phyloP scores from a whole-genome alignment of 2,797 vertebrate species.

The Phrynocephalus forsythii region DNA sequence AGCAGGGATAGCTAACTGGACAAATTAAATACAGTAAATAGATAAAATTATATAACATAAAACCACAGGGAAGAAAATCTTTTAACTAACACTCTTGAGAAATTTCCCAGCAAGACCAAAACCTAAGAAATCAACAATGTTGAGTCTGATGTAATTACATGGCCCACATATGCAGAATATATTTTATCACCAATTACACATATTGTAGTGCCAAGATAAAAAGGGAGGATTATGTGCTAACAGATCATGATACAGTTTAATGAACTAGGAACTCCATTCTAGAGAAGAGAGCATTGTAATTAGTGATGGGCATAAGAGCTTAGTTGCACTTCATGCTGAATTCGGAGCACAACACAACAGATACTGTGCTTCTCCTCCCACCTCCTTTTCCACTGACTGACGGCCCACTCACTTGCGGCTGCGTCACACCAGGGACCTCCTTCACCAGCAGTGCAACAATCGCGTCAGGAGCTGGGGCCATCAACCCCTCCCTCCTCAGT shows the following conservation, averaged over 20 bases:
- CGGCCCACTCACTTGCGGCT: no score
- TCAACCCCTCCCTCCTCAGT: no score
- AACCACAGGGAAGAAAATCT: neutral
- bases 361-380: no score
- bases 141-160: neutral
- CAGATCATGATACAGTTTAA: neutral
- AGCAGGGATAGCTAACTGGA: neutral
- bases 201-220: neutral
- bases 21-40: neutral
- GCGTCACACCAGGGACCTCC: no score
- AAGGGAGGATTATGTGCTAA: neutral
- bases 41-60: neutral
- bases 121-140: neutral
- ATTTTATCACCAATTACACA: neutral
- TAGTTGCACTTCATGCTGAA: no score
- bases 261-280: neutral
- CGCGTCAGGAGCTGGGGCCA: no score
- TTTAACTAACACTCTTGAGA: neutral
- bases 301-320: no score
- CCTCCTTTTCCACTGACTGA: no score
- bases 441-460: no score
- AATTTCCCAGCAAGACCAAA: neutral
- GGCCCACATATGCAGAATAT: neutral
- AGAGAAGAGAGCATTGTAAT: neutral
- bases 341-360: no score